These are phyloP conservation scores for Pterobdella sp. DNA, from an alignment of 2,888 invertebrate species.

Conservation along the genomic window DNA sequence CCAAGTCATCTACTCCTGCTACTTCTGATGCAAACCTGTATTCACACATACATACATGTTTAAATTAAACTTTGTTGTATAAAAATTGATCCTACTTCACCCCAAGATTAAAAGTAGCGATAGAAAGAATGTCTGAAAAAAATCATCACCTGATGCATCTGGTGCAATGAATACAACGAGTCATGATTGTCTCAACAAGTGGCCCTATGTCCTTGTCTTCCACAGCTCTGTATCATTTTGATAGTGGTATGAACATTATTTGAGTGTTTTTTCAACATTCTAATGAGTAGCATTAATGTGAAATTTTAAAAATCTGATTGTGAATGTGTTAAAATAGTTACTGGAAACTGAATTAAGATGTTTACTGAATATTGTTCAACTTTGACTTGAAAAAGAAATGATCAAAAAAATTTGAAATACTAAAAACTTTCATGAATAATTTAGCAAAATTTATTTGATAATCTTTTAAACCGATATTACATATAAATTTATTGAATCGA, in stretches of 20 bases:
- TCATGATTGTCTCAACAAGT: conserved; percentile 96
- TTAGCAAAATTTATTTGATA: neutral
- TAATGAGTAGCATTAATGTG: no score
- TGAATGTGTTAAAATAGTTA: no score
- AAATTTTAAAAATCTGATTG: no score
- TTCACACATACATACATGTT: neutral
- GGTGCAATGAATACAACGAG: conserved; percentile 97
- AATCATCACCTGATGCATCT: conserved; percentile 70
- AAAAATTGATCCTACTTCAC: neutral
- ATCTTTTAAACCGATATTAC: no score
- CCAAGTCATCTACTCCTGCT: conserved; percentile 94
- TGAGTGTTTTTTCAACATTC: no score
- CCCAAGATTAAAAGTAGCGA: neutral
- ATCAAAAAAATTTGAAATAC: no score
- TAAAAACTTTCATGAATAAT: no score
- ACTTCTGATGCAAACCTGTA: conserved; percentile 85
- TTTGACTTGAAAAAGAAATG: no score
- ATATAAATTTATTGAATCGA: neutral
- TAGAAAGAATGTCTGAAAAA: neutral
- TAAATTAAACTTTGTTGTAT: neutral
- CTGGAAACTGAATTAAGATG: no score
- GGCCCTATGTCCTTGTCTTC: conserved; percentile 99
- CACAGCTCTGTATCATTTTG: conserved; percentile 67
- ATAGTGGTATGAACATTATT: neutral
- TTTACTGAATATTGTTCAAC: no score